Conservation (phyloP, 2,113 vertebrate species). For the Taxidea taxus region DNA sequence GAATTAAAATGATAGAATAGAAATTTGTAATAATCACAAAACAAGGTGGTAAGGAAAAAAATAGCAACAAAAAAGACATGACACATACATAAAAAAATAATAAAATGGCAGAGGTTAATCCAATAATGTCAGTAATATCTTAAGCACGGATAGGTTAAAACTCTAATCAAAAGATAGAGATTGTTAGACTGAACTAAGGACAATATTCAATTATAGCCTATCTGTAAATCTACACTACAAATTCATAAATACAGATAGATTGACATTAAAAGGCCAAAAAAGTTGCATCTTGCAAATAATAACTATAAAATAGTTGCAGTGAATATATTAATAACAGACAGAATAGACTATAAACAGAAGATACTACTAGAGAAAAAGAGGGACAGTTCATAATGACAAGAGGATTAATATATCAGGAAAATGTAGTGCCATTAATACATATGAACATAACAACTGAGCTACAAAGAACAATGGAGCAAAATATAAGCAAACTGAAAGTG, state of each 20-base stretch:
- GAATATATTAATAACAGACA: background rate
- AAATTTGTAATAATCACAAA: background rate
- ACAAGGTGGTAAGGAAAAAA: background rate
- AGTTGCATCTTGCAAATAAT: background rate
- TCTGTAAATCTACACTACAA: background rate
- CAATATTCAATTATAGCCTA: background rate
- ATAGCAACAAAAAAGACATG: background rate
- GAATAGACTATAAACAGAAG: background rate
- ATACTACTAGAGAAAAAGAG: background rate
- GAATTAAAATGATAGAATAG: background rate
- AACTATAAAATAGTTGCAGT: background rate
- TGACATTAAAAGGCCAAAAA: background rate
- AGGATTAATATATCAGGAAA: background rate
- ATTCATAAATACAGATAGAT: background rate
- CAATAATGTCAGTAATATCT: background rate
- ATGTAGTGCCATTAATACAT: background rate
- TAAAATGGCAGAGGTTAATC: background rate
- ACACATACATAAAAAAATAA: background rate
- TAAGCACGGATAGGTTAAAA: background rate
- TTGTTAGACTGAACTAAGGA: background rate
- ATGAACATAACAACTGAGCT: background rate
- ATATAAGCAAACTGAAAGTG: background rate
- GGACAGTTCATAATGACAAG: background rate
- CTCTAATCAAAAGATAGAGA: background rate
- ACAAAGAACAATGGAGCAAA: background rate